phyloP scores from a whole-genome alignment of 2,113 vertebrate species.

The Ageneiosus marmoratus region DNA sequence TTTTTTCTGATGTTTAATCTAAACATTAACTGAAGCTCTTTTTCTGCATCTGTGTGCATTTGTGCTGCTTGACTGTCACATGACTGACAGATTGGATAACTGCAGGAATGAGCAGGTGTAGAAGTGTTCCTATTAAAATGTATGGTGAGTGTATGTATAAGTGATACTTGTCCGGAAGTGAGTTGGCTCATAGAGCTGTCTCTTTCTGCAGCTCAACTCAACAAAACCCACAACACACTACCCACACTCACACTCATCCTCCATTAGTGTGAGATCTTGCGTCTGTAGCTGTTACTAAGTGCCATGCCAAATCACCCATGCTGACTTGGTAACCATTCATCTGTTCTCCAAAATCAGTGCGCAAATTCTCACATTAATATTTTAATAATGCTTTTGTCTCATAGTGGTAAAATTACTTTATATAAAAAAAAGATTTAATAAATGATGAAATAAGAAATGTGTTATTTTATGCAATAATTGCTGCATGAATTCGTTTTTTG shows the following conservation, averaged over 20 bases:
- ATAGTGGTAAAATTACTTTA: not conserved
- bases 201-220: not conserved
- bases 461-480: not conserved
- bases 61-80: not conserved
- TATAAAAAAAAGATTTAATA: too few species aligned
- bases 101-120: not conserved
- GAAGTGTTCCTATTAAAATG: not conserved
- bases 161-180: not conserved
- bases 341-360: not conserved
- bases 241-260: not conserved
- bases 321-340: not conserved
- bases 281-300: not conserved
- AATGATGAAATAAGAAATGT: too few species aligned
- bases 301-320: not conserved
- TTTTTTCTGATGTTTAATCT: not conserved
- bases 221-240: conserved; percentile 5
- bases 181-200: too few species aligned
- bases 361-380: not conserved
- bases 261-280: not conserved
- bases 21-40: not conserved
- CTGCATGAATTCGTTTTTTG: not conserved
- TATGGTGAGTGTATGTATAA: not conserved
- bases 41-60: not conserved
- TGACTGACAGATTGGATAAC: not conserved
- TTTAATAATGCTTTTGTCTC: not conserved